These are phyloP conservation scores for Neodiprion pinetum DNA, from an alignment of 1,140 invertebrate genomes.

Conservation along the genomic window DNA sequence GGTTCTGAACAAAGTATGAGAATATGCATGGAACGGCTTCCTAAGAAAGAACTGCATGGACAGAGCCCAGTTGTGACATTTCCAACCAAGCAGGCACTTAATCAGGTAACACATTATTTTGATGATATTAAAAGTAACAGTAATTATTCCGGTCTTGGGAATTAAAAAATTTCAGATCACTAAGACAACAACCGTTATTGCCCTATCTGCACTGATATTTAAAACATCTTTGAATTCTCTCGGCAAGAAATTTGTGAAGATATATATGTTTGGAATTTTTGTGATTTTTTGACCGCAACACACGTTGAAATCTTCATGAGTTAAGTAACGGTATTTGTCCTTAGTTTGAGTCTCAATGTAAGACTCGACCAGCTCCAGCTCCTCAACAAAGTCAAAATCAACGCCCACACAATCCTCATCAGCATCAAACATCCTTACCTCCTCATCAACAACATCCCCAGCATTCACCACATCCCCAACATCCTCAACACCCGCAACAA, in stretches of 20 bases:
- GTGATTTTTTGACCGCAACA: no score
- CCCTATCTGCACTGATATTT: no score
- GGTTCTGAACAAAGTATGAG: constrained; percentile 92
- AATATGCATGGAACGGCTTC: constrained; percentile 89
- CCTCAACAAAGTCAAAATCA: constrained; percentile 65
- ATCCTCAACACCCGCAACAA: constrained; percentile 63
- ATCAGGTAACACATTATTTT: constrained; percentile 52
- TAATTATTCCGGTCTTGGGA: no score
- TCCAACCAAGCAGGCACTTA: constrained; percentile 90
- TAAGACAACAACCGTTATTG: no score
- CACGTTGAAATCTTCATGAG: no score
- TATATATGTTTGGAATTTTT: no score
- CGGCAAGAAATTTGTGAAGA: no score
- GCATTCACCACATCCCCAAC: constrained; percentile 62
- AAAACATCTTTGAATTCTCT: no score
- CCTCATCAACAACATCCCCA: constrained; percentile 62
- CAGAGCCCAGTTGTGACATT: constrained; percentile 93
- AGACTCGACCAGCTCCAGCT: constrained; percentile 81
- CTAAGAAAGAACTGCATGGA: constrained; percentile 94
- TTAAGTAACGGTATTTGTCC: constrained; percentile 29
- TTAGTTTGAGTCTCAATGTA: constrained; percentile 90
- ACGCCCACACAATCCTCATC: constrained; percentile 61
- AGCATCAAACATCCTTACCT: constrained; percentile 59
- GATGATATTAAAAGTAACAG: no score
- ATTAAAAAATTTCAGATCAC: no score